Evolutionary conservation across 2,113 vertebrate genomes (phyloP).

Genomic region (Otis tarda): DNA sequence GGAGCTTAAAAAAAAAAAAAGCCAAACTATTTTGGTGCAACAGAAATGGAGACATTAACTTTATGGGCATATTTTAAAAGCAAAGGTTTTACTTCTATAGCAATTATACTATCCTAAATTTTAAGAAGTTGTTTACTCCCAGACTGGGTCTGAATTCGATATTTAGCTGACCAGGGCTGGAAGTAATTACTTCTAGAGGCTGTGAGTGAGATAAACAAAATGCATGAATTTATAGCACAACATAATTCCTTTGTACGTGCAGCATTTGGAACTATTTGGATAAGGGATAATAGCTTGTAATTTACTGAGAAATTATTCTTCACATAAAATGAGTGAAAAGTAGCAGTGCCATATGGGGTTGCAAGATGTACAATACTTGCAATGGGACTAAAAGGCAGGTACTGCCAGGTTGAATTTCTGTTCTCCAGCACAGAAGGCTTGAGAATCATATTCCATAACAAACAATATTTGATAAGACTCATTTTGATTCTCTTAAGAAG

Average conservation of each 20-base stretch:
- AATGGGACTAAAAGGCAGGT: not conserved
- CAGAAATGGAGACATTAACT: not conserved
- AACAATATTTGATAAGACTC: not conserved
- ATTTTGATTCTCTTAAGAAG: not conserved
- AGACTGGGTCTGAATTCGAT: not conserved
- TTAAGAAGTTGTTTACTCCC: not conserved
- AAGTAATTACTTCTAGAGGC: slow-evolving; percentile 13
- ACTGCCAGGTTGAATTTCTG: not conserved
- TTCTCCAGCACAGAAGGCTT: not conserved
- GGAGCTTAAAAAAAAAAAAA: not conserved
- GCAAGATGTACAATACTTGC: not conserved
- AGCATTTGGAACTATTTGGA: not conserved
- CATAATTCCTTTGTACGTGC: not conserved
- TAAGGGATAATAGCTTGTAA: not conserved
- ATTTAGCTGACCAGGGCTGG: not conserved
- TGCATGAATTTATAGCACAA: not conserved
- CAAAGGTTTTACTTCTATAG: not conserved
- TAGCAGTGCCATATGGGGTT: not conserved
- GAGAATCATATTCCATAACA: not conserved
- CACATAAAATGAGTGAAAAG: not conserved
- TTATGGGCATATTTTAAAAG: not conserved
- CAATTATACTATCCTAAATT: not conserved
- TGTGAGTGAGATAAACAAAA: slow-evolving; percentile 18
- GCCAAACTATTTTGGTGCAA: not conserved
- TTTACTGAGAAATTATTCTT: not conserved